Percentiles rank a stretch among this genome's conserved stretches.
Evolutionary conservation across 2,888 invertebrate species (phyloP).

Genomic region (Lobophora halterata): DNA sequence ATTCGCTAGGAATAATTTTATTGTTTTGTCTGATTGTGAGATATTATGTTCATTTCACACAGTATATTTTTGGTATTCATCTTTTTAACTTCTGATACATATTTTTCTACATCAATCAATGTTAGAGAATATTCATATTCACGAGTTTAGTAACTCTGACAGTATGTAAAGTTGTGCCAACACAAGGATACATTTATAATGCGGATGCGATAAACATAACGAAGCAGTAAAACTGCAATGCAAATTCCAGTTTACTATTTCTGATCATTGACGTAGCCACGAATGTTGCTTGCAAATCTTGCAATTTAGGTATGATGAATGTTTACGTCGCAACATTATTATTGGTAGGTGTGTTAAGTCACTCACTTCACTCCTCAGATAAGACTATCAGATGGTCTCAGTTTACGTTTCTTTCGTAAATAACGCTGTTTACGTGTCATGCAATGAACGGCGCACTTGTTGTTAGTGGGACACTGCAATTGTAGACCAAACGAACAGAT

Average conservation of each 20-base stretch:
- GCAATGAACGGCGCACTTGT: constrained; percentile 33
- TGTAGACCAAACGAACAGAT: constrained; percentile 44
- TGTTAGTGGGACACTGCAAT: constrained; percentile 44
- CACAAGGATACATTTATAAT: constrained; percentile 16
- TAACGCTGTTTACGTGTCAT: constrained; percentile 44
- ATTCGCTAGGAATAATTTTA: constrained; percentile 50
- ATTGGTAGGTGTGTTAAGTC: constrained; percentile 44
- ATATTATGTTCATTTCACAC: constrained; percentile 34
- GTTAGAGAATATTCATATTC: constrained; percentile 2
- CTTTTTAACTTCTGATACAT: constrained; percentile 7
- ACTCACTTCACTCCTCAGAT: constrained; percentile 45
- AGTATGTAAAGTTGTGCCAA: constrained; percentile 14
- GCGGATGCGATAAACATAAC: constrained; percentile 12
- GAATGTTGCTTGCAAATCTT: constrained; percentile 3
- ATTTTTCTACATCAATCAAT: no score
- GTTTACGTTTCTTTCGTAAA: constrained; percentile 35
- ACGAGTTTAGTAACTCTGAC: constrained; percentile 13
- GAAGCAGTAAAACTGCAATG: constrained; percentile 15
- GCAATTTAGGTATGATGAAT: constrained; percentile 12
- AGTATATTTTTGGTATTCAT: constrained; percentile 37
- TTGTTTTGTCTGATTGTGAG: constrained; percentile 45
- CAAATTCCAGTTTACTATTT: constrained; percentile 7
- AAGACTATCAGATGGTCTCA: constrained; percentile 38
- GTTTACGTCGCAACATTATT: constrained; percentile 32
- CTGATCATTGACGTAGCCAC: constrained; percentile 11